Percentiles rank a stretch among this genome's conserved stretches.
These are phyloP conservation scores for Porphyrio hochstetteri DNA, from an alignment of 2,113 vertebrate genomes.

Conservation along the genomic window DNA sequence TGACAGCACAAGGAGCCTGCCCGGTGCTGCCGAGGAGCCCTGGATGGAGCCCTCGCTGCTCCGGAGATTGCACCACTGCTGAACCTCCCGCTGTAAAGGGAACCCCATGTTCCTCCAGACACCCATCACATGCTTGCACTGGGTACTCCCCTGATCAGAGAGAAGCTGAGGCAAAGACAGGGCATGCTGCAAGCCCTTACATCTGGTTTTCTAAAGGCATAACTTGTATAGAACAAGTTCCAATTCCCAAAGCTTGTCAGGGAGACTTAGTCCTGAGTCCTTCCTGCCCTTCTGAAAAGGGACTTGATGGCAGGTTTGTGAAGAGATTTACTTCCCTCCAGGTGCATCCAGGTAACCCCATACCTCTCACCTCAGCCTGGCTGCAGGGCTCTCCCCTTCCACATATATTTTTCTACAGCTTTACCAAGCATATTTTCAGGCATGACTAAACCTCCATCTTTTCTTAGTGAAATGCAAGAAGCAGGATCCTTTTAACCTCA, in stretches of 20 bases:
- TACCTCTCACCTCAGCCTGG: not conserved
- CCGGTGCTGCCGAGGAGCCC: not conserved
- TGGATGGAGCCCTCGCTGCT: not conserved
- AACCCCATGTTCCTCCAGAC: not conserved
- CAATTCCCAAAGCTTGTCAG: not conserved
- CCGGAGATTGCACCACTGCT: not conserved
- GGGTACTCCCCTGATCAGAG: not conserved
- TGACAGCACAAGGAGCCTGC: not conserved
- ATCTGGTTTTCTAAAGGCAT: not conserved
- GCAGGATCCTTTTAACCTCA: not conserved
- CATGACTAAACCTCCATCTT: not conserved
- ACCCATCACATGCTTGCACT: fast-evolving
- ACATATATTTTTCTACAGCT: not conserved
- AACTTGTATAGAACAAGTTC: not conserved
- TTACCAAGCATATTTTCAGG: not conserved
- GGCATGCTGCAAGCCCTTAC: not conserved
- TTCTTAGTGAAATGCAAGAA: not conserved
- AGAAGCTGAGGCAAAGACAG: not conserved
- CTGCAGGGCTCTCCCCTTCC: not conserved
- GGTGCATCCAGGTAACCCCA: fast-evolving
- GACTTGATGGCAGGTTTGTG: not conserved
- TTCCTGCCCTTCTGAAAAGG: not conserved
- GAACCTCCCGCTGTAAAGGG: not conserved
- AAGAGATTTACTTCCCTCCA: not conserved
- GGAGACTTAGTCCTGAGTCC: not conserved